These are phyloP conservation scores for Drosophila serrata DNA, from an alignment of 1,140 invertebrate species.

Conservation along the genomic window DNA sequence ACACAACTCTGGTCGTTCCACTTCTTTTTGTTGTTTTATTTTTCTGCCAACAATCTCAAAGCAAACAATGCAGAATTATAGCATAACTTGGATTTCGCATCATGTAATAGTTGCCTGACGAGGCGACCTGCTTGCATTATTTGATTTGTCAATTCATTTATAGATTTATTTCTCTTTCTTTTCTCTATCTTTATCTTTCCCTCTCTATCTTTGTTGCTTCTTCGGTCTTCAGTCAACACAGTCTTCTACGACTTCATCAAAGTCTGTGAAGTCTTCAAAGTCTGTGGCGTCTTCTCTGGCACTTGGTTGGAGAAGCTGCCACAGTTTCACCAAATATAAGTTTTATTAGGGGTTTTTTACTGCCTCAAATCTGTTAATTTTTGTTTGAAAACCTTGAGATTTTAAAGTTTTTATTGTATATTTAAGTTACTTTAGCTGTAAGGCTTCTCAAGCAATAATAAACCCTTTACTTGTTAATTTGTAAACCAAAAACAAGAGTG, in stretches of 20 bases:
- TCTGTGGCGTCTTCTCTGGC: neutral
- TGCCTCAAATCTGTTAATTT: neutral
- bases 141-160: conserved; percentile 83
- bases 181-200: neutral
- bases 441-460: neutral
- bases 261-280: neutral
- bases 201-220: neutral
- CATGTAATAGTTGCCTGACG: conserved; percentile 65
- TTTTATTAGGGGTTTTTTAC: neutral
- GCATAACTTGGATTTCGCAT: conserved; percentile 80
- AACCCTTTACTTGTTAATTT: no score
- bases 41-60: neutral
- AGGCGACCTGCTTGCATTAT: conserved; percentile 63
- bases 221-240: neutral
- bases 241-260: conserved; percentile 6
- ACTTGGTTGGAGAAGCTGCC: neutral
- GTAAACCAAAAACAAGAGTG: neutral
- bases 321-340: neutral
- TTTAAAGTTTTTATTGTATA: neutral
- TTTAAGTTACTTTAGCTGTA: neutral
- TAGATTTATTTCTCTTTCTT: conserved; percentile 55
- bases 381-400: neutral
- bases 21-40: neutral
- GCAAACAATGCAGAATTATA: conserved; percentile 79
- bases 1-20: conserved; percentile 16